phyloP scores from a whole-genome alignment of 1,140 invertebrate species.

The Ostrea edulis region DNA sequence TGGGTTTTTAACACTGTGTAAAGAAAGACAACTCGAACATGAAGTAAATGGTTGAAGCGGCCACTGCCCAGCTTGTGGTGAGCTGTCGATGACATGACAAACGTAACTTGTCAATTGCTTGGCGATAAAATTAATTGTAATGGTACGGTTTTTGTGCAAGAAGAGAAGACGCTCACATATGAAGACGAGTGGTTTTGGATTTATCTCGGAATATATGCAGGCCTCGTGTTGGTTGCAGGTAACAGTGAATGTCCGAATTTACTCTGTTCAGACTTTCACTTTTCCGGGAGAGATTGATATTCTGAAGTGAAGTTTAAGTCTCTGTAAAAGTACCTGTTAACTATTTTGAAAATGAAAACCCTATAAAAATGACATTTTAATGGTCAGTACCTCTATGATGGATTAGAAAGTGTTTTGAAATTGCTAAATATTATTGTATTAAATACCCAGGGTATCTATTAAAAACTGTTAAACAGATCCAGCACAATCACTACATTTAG shows the following conservation, averaged over 20 bases:
- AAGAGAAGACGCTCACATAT: constrained; percentile 47
- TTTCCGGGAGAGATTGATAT: background rate
- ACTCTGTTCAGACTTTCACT: background rate
- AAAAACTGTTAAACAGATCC: no score
- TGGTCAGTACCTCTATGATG: no score
- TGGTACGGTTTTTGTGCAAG: constrained; percentile 44
- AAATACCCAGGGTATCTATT: no score
- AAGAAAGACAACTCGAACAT: constrained; percentile 19
- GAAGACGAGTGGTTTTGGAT: constrained; percentile 52
- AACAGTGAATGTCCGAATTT: background rate
- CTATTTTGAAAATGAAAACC: no score
- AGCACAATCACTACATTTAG: no score
- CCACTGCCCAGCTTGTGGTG: background rate
- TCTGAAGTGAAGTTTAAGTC: no score
- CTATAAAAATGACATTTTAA: no score
- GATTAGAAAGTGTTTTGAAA: no score
- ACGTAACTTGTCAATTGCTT: constrained; percentile 13
- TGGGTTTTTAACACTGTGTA: no score
- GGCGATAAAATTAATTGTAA: constrained; percentile 30
- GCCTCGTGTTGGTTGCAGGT: constrained; percentile 54
- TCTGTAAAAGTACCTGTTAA: no score
- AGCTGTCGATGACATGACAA: background rate
- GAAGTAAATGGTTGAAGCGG: background rate
- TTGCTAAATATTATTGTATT: no score
- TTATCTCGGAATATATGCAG: constrained; percentile 55